These are phyloP conservation scores for Triplophysa yarkandensis DNA, from an alignment of 2,797 vertebrate species.

Conservation along the genomic window DNA sequence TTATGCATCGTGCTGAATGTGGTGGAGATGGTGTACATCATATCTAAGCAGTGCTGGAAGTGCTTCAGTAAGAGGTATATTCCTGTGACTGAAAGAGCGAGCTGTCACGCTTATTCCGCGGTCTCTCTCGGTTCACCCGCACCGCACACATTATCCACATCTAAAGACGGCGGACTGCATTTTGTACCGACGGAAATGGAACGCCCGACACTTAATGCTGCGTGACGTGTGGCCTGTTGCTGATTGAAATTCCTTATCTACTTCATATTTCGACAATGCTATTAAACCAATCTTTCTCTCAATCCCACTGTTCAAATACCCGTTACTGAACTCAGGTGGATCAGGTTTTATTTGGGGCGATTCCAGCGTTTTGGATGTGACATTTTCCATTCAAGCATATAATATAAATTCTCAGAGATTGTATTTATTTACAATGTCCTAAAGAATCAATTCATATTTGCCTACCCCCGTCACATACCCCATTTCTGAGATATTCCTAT, in stretches of 20 bases:
- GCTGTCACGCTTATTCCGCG: constrained; percentile 20
- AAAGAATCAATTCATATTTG: too few species aligned
- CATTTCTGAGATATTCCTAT: too few species aligned
- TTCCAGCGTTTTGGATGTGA: too few species aligned
- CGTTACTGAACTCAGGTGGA: background rate
- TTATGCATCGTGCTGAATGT: constrained; percentile 82
- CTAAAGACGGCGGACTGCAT: background rate
- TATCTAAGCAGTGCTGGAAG: constrained; percentile 78
- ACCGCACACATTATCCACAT: background rate
- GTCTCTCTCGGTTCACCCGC: constrained; percentile 23
- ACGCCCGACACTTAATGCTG: background rate
- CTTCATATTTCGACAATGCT: too few species aligned
- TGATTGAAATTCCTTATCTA: background rate
- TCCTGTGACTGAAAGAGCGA: constrained; percentile 51
- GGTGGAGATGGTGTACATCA: constrained; percentile 80
- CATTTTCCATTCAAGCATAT: too few species aligned
- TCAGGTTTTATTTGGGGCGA: background rate
- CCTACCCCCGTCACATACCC: too few species aligned
- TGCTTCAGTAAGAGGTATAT: constrained; percentile 67
- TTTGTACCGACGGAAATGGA: background rate
- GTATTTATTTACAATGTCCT: too few species aligned
- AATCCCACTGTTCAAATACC: background rate
- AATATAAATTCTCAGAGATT: too few species aligned
- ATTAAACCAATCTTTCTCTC: background rate
- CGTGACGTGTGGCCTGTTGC: background rate